A percentile compares a stretch with the other conserved stretches of the same genome.
phyloP scores from a whole-genome alignment of 2,113 vertebrate genomes.

The Catagonus wagneri region DNA sequence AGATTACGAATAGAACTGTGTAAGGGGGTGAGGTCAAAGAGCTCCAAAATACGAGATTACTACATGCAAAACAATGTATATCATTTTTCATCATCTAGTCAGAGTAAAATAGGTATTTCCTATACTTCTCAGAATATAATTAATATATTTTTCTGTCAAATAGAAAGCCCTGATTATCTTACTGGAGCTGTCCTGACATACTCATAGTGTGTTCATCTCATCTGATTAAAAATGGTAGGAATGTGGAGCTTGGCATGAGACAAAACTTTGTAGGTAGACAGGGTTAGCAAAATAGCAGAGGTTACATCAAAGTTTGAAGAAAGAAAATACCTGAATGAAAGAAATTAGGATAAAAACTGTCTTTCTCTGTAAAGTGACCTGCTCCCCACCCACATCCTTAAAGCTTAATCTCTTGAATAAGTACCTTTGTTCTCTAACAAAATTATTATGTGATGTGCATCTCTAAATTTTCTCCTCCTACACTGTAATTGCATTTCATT shows the following conservation, averaged over 20 bases:
- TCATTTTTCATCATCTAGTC: not conserved
- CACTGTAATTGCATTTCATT: conserved; percentile 20
- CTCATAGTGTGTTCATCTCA: not conserved
- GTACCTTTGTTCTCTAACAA: not conserved
- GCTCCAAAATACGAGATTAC: not conserved
- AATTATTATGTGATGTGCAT: not conserved
- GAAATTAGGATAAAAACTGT: not conserved
- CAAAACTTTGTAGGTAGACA: not conserved
- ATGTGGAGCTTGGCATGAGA: not conserved
- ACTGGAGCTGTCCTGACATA: not conserved
- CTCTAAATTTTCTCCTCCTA: not conserved
- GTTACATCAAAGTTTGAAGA: not conserved
- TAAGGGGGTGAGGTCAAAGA: not conserved
- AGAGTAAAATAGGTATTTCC: not conserved
- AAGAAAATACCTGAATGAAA: not conserved
- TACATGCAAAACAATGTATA: not conserved
- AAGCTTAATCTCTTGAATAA: not conserved
- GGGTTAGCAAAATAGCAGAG: not conserved
- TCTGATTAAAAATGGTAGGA: not conserved
- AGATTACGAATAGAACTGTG: not conserved
- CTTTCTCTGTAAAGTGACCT: not conserved
- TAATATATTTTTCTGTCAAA: not conserved
- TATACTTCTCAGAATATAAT: not conserved
- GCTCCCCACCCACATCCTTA: not conserved
- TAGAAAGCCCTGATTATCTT: not conserved